Evolutionary conservation across 2,888 invertebrate species (phyloP).

Genomic region (Nycteola revayana): DNA sequence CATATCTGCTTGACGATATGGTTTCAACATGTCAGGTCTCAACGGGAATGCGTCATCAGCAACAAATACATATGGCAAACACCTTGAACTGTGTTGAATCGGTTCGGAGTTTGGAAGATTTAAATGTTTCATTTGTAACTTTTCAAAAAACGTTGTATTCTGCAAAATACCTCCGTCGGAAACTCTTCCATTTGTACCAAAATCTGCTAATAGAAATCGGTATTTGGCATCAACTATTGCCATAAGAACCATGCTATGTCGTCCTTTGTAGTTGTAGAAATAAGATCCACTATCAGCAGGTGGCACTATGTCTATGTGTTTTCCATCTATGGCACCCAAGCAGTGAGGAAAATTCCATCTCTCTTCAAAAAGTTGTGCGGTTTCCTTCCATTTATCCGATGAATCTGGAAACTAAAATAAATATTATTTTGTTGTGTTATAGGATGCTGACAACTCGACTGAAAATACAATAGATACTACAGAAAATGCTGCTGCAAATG

Average conservation of each 20-base stretch:
- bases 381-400: slow-evolving; percentile 26
- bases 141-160: slow-evolving; percentile 5
- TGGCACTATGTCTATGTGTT: slow-evolving; percentile 22
- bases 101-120: slow-evolving; percentile 3
- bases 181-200: slow-evolving; percentile 5
- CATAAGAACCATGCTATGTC: slow-evolving; percentile 15
- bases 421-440: no score
- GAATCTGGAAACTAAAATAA: slow-evolving; percentile 1
- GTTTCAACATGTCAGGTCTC: slow-evolving; percentile 7
- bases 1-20: slow-evolving; percentile 2
- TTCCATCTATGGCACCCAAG: slow-evolving; percentile 28
- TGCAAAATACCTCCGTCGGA: slow-evolving; percentile 6
- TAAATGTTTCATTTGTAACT: slow-evolving; percentile 2
- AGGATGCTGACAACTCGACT: no score
- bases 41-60: slow-evolving; percentile 16
- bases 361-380: slow-evolving; percentile 26
- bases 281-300: slow-evolving; percentile 22
- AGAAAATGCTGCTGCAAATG: no score
- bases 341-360: slow-evolving; percentile 37
- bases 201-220: background rate
- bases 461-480: no score
- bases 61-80: slow-evolving; percentile 15
- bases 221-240: slow-evolving; percentile 25
- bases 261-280: slow-evolving; percentile 32
- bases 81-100: slow-evolving; percentile 3